These are phyloP conservation scores for mouse (Mus musculus) DNA, from an alignment of 2,113 vertebrate species.

Conservation along the genomic window GRCm39 chr1:193541001-193541500, in stretches of 20 bases:
- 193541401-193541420: neutral
- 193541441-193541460: neutral
- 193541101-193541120: neutral
- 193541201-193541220: neutral
- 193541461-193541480: neutral
- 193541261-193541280: neutral
- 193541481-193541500: neutral
- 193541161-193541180: neutral
- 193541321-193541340: neutral
- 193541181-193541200: neutral
- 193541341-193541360: slow-evolving; percentile 16
- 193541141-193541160: neutral
- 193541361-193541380: neutral
- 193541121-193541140: neutral
- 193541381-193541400: neutral
- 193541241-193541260: neutral
- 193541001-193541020: neutral
- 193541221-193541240: neutral
- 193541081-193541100: neutral
- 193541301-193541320: neutral
- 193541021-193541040: neutral
- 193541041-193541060: neutral
- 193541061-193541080: neutral
- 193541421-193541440: neutral
- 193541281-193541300: neutral